Conservation (phyloP, 2,797 vertebrate genomes). For the Cottoperca gobio region DNA sequence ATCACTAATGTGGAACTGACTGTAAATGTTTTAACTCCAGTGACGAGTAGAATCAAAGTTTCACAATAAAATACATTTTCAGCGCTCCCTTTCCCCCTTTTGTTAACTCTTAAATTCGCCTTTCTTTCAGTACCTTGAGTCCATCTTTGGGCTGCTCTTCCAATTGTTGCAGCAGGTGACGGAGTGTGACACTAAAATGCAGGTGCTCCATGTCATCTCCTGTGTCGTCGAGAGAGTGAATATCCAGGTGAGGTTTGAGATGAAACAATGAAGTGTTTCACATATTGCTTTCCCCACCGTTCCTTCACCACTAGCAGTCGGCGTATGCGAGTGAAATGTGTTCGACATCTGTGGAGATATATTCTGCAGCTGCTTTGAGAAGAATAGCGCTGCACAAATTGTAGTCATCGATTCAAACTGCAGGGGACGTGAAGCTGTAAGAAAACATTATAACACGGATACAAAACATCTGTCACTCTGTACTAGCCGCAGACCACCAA, state of each 20-base stretch:
- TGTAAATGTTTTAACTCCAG: not conserved
- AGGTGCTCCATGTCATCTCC: constrained; percentile 96
- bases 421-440: constrained; percentile 18
- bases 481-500: constrained; percentile 18
- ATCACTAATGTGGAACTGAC: not conserved
- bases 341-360: not conserved
- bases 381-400: constrained; percentile 20
- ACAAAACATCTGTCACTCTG: constrained; percentile 40
- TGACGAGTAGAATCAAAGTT: not conserved
- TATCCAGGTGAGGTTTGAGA: constrained; percentile 87
- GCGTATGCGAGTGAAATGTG: not conserved
- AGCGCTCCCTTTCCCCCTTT: not conserved
- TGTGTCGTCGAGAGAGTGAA: constrained; percentile 97
- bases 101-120: not conserved
- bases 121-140: constrained; percentile 90
- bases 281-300: not conserved
- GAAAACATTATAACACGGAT: constrained; percentile 21
- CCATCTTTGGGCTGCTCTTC: constrained; percentile 94
- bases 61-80: not conserved
- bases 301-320: not conserved
- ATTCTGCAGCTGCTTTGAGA: constrained; percentile 14
- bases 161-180: constrained; percentile 96
- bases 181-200: constrained; percentile 98
- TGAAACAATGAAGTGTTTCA: not conserved
- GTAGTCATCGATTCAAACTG: constrained; percentile 2